Evolutionary conservation across 2,888 invertebrate genomes (phyloP), one percentile per base, ranked within the genome.

Genomic region (Melieria picta): DNA sequence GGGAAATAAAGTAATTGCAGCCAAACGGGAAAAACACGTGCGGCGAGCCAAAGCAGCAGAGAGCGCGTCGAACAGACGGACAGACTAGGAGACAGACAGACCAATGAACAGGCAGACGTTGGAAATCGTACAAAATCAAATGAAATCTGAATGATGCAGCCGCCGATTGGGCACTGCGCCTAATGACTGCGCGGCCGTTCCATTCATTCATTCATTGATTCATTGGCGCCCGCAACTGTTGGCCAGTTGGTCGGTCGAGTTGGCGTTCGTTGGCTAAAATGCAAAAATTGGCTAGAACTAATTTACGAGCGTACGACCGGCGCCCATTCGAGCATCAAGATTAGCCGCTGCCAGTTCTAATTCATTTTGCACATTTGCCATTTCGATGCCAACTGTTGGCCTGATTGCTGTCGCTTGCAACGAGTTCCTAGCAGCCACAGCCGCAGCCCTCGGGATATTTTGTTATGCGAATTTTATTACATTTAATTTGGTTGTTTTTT

Each of bases 381-480:
- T 81, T 81, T 80, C 77, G 76, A 75, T 30, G 30, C 30, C 30
- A 30, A 30, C 82, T 78, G 81, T 7, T 16, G 7, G 13, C 57
- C 30, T 58, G 11, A 10, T 42, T 42, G 58, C 45, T 45, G 11
- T 5, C 13, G 9, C 50, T 50, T 50, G 52, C 52, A 52, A n/a
- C 5, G 13, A 52, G 52, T 52, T 52, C 52, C 13, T 52, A 6
- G 52, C 11, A n/a, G 6, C 52, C 11, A 52, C 9, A 52, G 52
- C 30, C 30, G 52, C 6, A 52, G 13, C 52, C 52, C 52, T 52
- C 52, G 1, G 52, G 52, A 52, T 52, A 52, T 52, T 9, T n/a
- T 52, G 5, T 52, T 52, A n/a, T 52, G 5, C 13, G 5, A 5
- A 7, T 7, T 52, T 52, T 5, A 52, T 52, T 30, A 30, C 30